Evolutionary conservation across 1,140 invertebrate species (phyloP), one percentile per base, ranked within the genome.

Genomic region (Hyles euphorbiae): DNA sequence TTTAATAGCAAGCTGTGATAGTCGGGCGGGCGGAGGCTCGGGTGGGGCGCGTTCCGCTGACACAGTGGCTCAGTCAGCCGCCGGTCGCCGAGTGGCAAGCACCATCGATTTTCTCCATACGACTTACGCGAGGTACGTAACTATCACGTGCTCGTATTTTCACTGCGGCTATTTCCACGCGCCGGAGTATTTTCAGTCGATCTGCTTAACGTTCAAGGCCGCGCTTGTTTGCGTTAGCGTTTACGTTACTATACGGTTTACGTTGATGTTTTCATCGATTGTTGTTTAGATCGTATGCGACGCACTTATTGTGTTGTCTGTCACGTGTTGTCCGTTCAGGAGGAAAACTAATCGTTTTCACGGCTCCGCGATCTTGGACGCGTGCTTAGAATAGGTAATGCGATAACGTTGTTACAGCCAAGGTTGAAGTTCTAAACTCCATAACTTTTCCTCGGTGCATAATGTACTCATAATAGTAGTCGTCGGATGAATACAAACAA

Each of bases 191-290:
- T 87, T 81, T 79, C 79, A 78, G 77, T 73, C 74, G 76, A 83
- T 82, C 81, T 81, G 78, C 74, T 80, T 78, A 83, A 63, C 81
- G 82, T 85, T 87, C 84, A 87, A 87, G 84, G 84, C 78, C 84
- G 84, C 69, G 58, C 70, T 70, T 85, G 84, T 85, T 87, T 84
- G 80, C 77, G 69, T 78, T 75, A 52, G 66, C 66, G 65, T 70
- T 75, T 75, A 77, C 75, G 74, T 70, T 78, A 54, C 36, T 50
- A 46, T 48, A 61, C 43, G 56, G 62, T 76, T 72, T 68, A 74
- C 76, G 70, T 70, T 74, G 53, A 60, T 75, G 69, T 75, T 78
- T 67, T 71, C 62, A 72, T 73, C 62, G 44, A 58, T 69, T 75
- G 68, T 76, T 69, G 70, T 76, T 70, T 67, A 74, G 67, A 76